Conservation (phyloP, 2,113 vertebrate species). For the Aviceda subcristata region DNA sequence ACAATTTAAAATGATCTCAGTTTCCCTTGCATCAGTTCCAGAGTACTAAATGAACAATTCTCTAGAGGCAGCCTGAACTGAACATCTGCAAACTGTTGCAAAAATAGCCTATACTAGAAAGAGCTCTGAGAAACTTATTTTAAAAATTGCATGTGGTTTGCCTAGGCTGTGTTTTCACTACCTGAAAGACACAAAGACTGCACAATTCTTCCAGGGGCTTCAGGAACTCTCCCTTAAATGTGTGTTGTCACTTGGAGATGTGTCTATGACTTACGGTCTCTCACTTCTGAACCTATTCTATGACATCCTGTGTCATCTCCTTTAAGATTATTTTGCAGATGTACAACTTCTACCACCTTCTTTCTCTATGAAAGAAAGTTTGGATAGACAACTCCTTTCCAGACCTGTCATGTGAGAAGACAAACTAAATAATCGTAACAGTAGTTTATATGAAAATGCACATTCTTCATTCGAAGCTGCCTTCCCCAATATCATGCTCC, state of each 20-base stretch:
- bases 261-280: background rate
- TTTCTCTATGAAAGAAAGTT: background rate
- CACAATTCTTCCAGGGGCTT: background rate
- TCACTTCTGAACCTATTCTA: background rate
- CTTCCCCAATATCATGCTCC: background rate
- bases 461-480: background rate
- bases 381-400: background rate
- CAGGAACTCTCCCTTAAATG: background rate
- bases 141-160: background rate
- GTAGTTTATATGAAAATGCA: background rate
- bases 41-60: slow-evolving; percentile 10
- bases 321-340: background rate
- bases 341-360: background rate
- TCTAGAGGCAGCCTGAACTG: background rate
- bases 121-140: background rate
- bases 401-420: background rate
- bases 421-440: background rate
- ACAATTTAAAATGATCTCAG: slow-evolving; percentile 5
- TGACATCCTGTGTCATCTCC: background rate
- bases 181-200: background rate
- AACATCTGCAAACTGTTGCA: slow-evolving; percentile 35
- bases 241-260: background rate
- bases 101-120: background rate
- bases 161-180: background rate
- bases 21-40: slow-evolving; percentile 23